phyloP scores from a whole-genome alignment of 2,888 invertebrate species.

The Melanargia galathea region DNA sequence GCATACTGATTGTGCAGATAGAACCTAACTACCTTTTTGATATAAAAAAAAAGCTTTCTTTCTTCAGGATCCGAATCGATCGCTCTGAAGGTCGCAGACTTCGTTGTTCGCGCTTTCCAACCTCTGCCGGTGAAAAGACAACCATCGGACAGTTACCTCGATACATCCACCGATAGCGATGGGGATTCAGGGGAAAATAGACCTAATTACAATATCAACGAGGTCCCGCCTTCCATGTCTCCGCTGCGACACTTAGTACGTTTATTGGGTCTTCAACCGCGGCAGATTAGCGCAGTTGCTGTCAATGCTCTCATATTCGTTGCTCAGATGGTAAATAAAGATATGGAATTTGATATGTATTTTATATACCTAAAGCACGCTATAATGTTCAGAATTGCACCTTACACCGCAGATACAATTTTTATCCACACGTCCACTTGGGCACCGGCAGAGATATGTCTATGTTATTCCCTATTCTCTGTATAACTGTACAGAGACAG shows the following conservation, averaged over 20 bases:
- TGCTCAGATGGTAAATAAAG: slow-evolving; percentile 88
- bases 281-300: slow-evolving; percentile 90
- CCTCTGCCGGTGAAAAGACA: slow-evolving; percentile 45
- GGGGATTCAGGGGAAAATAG: slow-evolving; percentile 49
- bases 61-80: slow-evolving; percentile 70
- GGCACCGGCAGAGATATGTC: no score
- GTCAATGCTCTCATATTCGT: slow-evolving; percentile 92
- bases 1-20: no score
- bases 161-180: slow-evolving; percentile 48
- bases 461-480: no score
- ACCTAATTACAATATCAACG: slow-evolving; percentile 58
- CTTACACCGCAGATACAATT: no score
- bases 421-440: no score
- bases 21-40: no score
- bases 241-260: slow-evolving; percentile 81
- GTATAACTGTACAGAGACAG: no score
- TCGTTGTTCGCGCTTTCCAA: slow-evolving; percentile 73
- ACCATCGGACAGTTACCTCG: slow-evolving; percentile 47
- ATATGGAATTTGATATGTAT: not conserved
- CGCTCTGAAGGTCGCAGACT: slow-evolving; percentile 73
- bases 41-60: not conserved
- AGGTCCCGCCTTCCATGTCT: slow-evolving; percentile 79
- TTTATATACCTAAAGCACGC: not conserved
- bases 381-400: not conserved
- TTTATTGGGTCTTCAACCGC: slow-evolving; percentile 88